A percentile compares a stretch with the other conserved stretches of the same genome.
Evolutionary conservation across 1,140 invertebrate species (phyloP).

Genomic region (Homalodisca vitripennis): DNA sequence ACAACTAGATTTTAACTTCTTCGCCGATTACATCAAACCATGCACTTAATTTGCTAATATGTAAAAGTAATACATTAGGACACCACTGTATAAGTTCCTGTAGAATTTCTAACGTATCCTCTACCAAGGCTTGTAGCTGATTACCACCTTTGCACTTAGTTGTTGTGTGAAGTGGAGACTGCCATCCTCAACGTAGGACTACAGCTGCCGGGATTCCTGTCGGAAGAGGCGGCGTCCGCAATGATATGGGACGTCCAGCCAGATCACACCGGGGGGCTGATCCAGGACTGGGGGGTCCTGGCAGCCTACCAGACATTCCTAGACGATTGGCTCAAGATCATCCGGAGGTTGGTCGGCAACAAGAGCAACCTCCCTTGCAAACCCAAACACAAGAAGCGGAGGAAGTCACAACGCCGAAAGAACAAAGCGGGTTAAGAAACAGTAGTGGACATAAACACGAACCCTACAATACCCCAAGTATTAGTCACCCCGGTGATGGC

Average conservation of each 20-base stretch:
- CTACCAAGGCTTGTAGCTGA: no score
- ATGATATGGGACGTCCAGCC: slow-evolving; percentile 44
- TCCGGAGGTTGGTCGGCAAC: slow-evolving; percentile 42
- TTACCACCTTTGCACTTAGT: no score
- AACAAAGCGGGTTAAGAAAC: background rate
- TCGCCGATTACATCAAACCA: no score
- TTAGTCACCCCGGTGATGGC: no score
- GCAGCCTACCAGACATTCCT: slow-evolving; percentile 48
- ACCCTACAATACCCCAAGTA: no score
- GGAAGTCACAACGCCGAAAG: background rate
- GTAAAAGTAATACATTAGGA: no score
- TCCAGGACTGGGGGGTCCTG: slow-evolving; percentile 52
- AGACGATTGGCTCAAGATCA: slow-evolving; percentile 49
- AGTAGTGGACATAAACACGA: no score
- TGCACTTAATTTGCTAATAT: no score
- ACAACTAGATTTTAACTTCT: no score
- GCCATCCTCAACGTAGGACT: slow-evolving; percentile 47
- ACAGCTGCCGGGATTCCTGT: slow-evolving; percentile 36
- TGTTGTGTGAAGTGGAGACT: slow-evolving; percentile 53
- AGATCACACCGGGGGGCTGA: slow-evolving; percentile 47
- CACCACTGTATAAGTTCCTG: no score
- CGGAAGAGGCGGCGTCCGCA: slow-evolving; percentile 36
- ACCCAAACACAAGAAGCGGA: slow-evolving; percentile 19
- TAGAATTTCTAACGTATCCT: background rate
- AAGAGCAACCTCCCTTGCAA: slow-evolving; percentile 44